These are phyloP conservation scores for Tragelaphus imberbis DNA, from an alignment of 2,113 vertebrate genomes.

Conservation along the genomic window DNA sequence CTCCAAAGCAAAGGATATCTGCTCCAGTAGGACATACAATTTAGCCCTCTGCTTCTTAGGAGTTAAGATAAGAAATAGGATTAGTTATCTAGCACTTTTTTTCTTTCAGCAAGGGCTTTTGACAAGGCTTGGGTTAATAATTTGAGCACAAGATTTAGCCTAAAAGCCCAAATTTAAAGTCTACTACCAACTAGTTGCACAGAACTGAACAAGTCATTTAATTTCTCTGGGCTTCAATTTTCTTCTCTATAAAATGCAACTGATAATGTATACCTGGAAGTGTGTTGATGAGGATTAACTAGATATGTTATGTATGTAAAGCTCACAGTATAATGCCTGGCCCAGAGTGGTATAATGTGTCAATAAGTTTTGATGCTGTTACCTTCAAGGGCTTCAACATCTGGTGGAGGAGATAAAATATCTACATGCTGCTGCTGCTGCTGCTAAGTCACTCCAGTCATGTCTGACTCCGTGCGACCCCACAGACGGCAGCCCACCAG, in stretches of 20 bases:
- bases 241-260: not conserved
- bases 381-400: constrained; percentile 22
- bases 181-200: not conserved
- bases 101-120: not conserved
- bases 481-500: too few species aligned
- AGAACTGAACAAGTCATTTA: not conserved
- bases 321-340: not conserved
- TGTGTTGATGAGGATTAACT: not conserved
- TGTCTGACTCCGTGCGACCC: too few species aligned
- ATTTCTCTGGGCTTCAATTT: constrained; percentile 12
- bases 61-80: not conserved
- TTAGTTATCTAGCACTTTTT: not conserved
- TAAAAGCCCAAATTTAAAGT: not conserved
- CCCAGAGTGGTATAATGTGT: not conserved
- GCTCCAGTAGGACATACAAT: not conserved
- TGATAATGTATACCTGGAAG: not conserved
- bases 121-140: not conserved
- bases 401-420: constrained; percentile 45
- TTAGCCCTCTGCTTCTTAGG: not conserved
- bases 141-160: not conserved
- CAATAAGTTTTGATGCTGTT: constrained; percentile 3
- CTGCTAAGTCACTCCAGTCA: too few species aligned
- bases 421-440: not conserved
- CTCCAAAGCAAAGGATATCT: not conserved
- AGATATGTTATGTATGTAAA: not conserved